phyloP scores from a whole-genome alignment of 2,888 invertebrate genomes.

The Agriopis leucophaearia region DNA sequence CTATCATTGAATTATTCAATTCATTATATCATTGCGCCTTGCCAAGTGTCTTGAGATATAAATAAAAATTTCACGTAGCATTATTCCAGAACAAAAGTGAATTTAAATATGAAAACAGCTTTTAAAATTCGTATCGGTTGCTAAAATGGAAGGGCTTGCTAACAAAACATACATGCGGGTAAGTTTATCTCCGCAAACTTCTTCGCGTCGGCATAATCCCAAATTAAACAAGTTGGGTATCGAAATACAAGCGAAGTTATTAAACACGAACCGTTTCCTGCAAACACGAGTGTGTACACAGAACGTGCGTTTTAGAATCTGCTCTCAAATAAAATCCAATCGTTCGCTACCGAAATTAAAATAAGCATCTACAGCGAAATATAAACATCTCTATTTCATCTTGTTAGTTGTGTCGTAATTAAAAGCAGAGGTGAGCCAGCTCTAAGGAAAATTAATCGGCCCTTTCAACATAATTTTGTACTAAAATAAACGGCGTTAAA shows the following conservation, averaged over 20 bases:
- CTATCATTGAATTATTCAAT: conserved; percentile 18
- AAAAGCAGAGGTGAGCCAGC: conserved; percentile 47
- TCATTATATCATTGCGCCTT: conserved; percentile 13
- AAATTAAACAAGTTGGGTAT: conserved; percentile 56
- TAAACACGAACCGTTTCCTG: conserved; percentile 57
- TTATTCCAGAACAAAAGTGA: conserved; percentile 3
- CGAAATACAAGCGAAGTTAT: conserved; percentile 56
- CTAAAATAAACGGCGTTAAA: conserved; percentile 63
- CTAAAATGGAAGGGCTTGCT: conserved; percentile 17
- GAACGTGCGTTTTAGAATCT: conserved; percentile 20
- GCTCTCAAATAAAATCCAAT: conserved; percentile 33
- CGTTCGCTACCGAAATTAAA: conserved; percentile 6
- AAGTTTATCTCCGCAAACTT: conserved; percentile 55
- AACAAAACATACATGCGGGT: conserved; percentile 30
- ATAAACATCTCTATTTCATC: conserved; percentile 34
- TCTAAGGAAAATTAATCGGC: conserved; percentile 58
- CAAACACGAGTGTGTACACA: conserved; percentile 50
- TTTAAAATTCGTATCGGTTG: conserved; percentile 21
- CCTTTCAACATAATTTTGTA: conserved; percentile 64
- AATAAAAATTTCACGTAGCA: conserved; percentile 9
- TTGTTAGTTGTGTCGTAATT: conserved; percentile 43
- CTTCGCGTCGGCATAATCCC: conserved; percentile 55
- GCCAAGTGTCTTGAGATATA: conserved; percentile 3
- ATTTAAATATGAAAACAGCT: conserved; percentile 14
- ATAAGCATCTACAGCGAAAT: background rate